Base-by-base conservation (phyloP, 2,797 vertebrate genomes). In the Hypotaenidia philippensis region DNA sequence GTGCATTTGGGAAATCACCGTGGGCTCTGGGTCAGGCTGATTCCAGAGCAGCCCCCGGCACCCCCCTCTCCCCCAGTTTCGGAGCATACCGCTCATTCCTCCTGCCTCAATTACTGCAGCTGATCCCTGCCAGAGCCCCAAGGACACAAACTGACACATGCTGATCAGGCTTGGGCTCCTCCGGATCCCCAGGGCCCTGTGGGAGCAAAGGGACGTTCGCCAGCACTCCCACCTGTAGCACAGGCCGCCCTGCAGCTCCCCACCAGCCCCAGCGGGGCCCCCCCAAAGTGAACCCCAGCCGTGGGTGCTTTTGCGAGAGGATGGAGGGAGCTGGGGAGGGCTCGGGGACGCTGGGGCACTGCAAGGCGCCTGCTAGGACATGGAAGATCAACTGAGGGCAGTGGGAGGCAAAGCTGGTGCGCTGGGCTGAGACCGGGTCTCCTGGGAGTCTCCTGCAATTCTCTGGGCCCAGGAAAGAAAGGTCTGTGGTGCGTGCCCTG, bases 21-120 rank as follows among this genome's bases (percentile, higher is more conserved):
- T 7, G 82, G 64, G 70, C 75, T 83, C 40, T 0, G 2, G 44
- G 61, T 40, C 0, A 0, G 47, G 45, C 17, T 56, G 77, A 92
- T 87, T 55, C 26, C 8, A 49, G 47, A 0, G 4, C 10, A 11
- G 71, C 32, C 77, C 65, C 74, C n/a, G 0, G 50, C 90, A 32
- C 6, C 71, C 45, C 70, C 6, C 75, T 47, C 66, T 36, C 3
- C 0, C 74, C 78, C 0, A 1, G 2, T n/a, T 45, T 90, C 1
- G 12, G 71, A 94, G 56, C 88, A 92, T 90, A 70, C 89, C 53
- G 95, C n/a, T 90, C 92, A 96, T 97, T 96, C 94, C 63, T 97
- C 82, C 92, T 9, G 10, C 87, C 90, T 87, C 88, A 85, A 80
- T 91, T 89, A 59, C 81, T 47, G 94, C 94, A 91, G 94, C 83